Evolutionary conservation across 2,797 vertebrate genomes (phyloP).

Genomic region (Spinibarbus caldwelli): DNA sequence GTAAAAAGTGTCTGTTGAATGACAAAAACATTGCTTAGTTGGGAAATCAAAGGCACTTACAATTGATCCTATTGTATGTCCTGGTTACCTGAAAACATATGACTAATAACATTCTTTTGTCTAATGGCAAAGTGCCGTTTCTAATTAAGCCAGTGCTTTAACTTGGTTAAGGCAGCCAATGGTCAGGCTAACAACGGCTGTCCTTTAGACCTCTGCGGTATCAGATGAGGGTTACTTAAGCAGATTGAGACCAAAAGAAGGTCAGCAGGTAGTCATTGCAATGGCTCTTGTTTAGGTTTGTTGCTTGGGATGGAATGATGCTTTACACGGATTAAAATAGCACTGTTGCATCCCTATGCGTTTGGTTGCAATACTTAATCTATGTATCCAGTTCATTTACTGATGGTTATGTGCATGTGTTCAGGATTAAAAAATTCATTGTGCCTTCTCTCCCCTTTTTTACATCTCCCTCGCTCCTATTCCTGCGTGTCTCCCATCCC

Average conservation of each 20-base stretch:
- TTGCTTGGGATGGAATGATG: conserved; percentile 16
- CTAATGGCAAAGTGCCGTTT: conserved; percentile 7
- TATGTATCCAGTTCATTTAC: conserved; percentile 11
- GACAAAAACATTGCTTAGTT: neutral
- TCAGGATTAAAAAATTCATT: neutral
- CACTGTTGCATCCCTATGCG: neutral
- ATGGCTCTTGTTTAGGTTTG: conserved; percentile 23
- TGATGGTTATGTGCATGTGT: conserved; percentile 2
- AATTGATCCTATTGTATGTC: conserved; percentile 5
- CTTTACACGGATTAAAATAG: conserved; percentile 29
- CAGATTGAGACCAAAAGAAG: conserved; percentile 43
- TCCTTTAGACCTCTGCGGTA: conserved; percentile 36
- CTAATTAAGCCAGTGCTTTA: conserved; percentile 28
- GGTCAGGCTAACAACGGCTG: conserved; percentile 13
- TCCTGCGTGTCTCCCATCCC: conserved; percentile 21
- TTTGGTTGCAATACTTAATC: conserved; percentile 4
- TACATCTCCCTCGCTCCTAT: conserved; percentile 16
- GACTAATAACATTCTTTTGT: conserved; percentile 10
- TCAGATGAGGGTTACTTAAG: conserved; percentile 48
- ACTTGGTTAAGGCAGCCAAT: conserved; percentile 19
- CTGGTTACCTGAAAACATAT: conserved; percentile 3
- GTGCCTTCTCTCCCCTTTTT: conserved; percentile 9
- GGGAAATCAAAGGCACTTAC: neutral
- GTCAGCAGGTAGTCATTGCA: conserved; percentile 41
- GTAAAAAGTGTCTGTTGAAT: neutral